These are phyloP conservation scores for Smutsia temminckii DNA, from an alignment of 2,797 vertebrate species.

Conservation along the genomic window DNA sequence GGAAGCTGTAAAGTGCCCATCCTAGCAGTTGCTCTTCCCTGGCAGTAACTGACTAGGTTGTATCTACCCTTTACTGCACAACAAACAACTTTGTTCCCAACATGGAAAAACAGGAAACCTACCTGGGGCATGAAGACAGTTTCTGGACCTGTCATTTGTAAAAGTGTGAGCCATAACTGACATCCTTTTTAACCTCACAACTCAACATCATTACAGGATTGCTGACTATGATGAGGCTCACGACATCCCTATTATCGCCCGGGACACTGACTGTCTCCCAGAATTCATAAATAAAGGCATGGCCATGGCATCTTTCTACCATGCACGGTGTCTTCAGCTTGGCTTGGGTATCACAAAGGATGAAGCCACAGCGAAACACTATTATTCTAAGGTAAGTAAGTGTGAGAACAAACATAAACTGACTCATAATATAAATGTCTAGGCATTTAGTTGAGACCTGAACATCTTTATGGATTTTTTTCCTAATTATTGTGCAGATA, in stretches of 20 bases:
- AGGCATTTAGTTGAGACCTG: not conserved
- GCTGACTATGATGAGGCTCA: conserved; percentile 73
- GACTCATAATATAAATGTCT: not conserved
- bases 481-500: not conserved
- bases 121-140: not conserved
- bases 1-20: not conserved
- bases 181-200: not conserved
- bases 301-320: conserved; percentile 87
- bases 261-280: conserved; percentile 83
- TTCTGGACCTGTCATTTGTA: not conserved
- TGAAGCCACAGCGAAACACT: conserved; percentile 76
- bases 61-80: not conserved
- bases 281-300: conserved; percentile 84
- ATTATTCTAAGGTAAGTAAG: conserved; percentile 88
- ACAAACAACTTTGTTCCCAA: not conserved
- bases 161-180: not conserved
- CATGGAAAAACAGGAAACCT: not conserved
- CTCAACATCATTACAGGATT: conserved; percentile 79
- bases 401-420: not conserved
- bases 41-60: not conserved
- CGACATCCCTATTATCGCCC: conserved; percentile 80
- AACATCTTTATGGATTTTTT: not conserved
- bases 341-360: conserved; percentile 85
- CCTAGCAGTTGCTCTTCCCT: not conserved
- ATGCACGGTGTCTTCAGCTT: conserved; percentile 86